phyloP scores from a whole-genome alignment of 2,888 invertebrate species.

The Anagyrus pseudococci region DNA sequence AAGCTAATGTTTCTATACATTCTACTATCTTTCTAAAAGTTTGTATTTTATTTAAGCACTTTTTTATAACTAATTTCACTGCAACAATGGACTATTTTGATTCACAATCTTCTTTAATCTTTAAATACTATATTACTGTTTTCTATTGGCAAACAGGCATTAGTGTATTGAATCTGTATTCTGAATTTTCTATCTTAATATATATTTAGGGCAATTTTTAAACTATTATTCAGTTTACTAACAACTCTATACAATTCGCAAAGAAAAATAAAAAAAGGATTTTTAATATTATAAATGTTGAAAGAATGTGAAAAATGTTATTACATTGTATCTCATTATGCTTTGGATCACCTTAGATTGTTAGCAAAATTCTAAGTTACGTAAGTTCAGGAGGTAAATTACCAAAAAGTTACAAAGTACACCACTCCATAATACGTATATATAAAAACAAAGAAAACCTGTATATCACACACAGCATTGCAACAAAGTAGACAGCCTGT shows the following conservation, averaged over 20 bases:
- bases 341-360: not conserved
- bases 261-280: no score
- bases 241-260: no score
- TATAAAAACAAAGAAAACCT: slow-evolving; percentile 13
- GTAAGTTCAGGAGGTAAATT: not conserved
- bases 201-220: no score
- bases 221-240: no score
- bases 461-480: slow-evolving; percentile 52
- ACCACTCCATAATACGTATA: slow-evolving; percentile 7
- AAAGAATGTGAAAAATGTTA: slow-evolving; percentile 8
- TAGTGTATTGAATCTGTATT: no score
- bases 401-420: not conserved
- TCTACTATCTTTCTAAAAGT: not conserved
- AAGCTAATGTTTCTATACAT: not conserved
- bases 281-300: not conserved
- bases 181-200: no score
- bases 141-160: no score
- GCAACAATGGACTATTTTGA: no score
- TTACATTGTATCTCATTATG: not conserved
- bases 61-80: not conserved
- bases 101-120: no score
- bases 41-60: not conserved
- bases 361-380: not conserved
- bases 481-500: slow-evolving; percentile 58
- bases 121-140: no score